Percentiles rank a stretch among this genome's conserved stretches.
Evolutionary conservation across 2,797 vertebrate genomes (phyloP).

Genomic region (Mus minutoides): DNA sequence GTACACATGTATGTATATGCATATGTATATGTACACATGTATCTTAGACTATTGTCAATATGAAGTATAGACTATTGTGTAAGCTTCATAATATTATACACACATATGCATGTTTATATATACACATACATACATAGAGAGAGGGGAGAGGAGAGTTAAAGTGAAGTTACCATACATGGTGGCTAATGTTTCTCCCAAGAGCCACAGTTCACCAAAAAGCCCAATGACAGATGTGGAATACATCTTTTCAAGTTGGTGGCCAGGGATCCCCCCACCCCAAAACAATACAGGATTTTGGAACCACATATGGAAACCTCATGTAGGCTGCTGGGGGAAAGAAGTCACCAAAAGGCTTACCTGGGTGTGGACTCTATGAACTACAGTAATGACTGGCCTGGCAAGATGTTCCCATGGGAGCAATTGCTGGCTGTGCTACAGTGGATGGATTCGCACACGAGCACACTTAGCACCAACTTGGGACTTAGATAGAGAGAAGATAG

Average conservation of each 20-base stretch:
- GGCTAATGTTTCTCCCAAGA: not conserved
- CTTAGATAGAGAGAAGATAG: not conserved
- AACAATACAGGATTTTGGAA: not conserved
- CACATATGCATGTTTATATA: not conserved
- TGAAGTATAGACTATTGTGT: not conserved
- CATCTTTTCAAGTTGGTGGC: not conserved
- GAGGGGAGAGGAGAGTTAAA: not conserved
- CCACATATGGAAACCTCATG: not conserved
- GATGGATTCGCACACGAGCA: not conserved
- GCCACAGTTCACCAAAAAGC: not conserved
- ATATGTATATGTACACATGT: not conserved
- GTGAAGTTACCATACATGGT: not conserved
- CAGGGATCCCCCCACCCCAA: too few relatives aligned
- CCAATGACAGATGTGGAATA: not conserved
- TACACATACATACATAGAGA: not conserved
- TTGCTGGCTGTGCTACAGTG: not conserved
- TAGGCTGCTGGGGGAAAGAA: not conserved
- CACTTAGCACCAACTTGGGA: not conserved
- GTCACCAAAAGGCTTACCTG: not conserved
- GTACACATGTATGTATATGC: not conserved
- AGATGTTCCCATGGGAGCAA: not conserved
- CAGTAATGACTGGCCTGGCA: not conserved
- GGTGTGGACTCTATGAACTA: not conserved
- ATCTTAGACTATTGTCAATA: not conserved
- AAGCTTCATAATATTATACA: not conserved